Evolutionary conservation across 2,113 vertebrate species (phyloP).

Genomic region (Periophthalmodon schlosseri): DNA sequence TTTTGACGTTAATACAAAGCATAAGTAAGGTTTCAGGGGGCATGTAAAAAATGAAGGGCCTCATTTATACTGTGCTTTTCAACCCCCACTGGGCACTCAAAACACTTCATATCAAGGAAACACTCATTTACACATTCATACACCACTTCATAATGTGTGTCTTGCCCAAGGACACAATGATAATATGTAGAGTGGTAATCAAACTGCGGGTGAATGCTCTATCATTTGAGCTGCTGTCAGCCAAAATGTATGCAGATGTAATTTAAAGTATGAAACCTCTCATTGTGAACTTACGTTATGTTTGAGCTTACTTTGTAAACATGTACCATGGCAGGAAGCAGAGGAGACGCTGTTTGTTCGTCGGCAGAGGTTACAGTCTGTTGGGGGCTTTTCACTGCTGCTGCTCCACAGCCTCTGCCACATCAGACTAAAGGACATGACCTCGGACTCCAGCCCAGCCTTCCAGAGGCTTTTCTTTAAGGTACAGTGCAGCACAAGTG

Average conservation of each 20-base stretch:
- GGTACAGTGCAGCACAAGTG: slow-evolving; percentile 65
- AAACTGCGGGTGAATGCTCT: too few relatives aligned
- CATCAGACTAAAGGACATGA: slow-evolving; percentile 68
- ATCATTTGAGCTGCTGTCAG: too few relatives aligned
- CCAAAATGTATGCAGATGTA: not conserved
- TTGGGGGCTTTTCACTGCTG: slow-evolving; percentile 83
- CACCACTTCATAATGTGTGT: too few relatives aligned
- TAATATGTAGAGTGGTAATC: not conserved
- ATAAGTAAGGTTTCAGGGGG: too few relatives aligned
- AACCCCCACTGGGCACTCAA: too few relatives aligned
- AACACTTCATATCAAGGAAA: too few relatives aligned
- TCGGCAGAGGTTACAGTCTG: slow-evolving; percentile 79
- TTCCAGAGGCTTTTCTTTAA: slow-evolving; percentile 84
- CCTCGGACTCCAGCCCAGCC: slow-evolving; percentile 69
- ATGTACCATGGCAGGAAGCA: slow-evolving; percentile 66
- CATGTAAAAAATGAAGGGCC: too few relatives aligned
- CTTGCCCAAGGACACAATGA: not conserved
- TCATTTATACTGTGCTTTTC: too few relatives aligned
- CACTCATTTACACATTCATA: too few relatives aligned
- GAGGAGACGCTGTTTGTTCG: slow-evolving; percentile 78
- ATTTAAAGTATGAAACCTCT: not conserved
- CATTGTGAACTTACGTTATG: not conserved
- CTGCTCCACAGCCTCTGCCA: slow-evolving; percentile 85
- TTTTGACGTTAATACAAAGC: too few relatives aligned
- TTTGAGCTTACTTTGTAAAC: not conserved